A percentile compares a stretch with the other conserved stretches of the same genome.
Evolutionary conservation across 2,113 vertebrate genomes (phyloP).

Genomic region (Dendropsophus ebraccatus): DNA sequence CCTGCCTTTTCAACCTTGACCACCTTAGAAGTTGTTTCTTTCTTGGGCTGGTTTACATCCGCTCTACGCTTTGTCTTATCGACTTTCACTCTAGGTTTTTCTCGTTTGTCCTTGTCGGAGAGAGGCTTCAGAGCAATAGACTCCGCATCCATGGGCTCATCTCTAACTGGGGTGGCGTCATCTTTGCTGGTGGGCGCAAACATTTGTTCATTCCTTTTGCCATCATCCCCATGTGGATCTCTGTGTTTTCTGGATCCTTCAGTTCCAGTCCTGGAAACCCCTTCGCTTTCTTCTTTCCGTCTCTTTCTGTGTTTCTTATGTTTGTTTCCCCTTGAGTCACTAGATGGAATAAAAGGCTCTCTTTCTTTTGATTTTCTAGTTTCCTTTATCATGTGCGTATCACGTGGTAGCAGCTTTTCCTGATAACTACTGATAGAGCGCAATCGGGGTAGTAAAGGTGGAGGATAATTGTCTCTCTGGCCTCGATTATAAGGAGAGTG

Average conservation of each 20-base stretch:
- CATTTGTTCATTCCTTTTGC: conserved; percentile 70
- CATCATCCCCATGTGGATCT: conserved; percentile 73
- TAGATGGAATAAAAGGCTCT: conserved; percentile 68
- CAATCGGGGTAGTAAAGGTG: conserved; percentile 74
- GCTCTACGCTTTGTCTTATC: conserved; percentile 87
- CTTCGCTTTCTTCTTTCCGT: conserved; percentile 85
- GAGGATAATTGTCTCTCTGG: conserved; percentile 71
- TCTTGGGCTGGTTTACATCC: conserved; percentile 75
- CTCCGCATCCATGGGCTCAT: conserved; percentile 94
- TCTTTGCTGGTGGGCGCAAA: conserved; percentile 79
- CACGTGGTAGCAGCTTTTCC: conserved; percentile 75
- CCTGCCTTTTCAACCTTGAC: conserved; percentile 75
- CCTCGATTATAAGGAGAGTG: conserved; percentile 85
- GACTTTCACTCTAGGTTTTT: conserved; percentile 73
- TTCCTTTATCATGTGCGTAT: conserved; percentile 77
- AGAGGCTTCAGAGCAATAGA: conserved; percentile 76
- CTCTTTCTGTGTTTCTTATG: conserved; percentile 86
- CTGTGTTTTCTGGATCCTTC: conserved; percentile 74
- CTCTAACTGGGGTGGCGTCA: conserved; percentile 92
- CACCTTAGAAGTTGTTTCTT: conserved; percentile 74
- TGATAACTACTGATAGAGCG: conserved; percentile 70
- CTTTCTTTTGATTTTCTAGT: conserved; percentile 74
- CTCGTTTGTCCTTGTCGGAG: conserved; percentile 82
- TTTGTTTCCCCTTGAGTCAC: conserved; percentile 75
- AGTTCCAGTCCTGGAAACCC: conserved; percentile 71